Evolutionary conservation across 2,888 invertebrate species (phyloP), one percentile per base, ranked within the genome.

Genomic region (Ennomos erosarius): DNA sequence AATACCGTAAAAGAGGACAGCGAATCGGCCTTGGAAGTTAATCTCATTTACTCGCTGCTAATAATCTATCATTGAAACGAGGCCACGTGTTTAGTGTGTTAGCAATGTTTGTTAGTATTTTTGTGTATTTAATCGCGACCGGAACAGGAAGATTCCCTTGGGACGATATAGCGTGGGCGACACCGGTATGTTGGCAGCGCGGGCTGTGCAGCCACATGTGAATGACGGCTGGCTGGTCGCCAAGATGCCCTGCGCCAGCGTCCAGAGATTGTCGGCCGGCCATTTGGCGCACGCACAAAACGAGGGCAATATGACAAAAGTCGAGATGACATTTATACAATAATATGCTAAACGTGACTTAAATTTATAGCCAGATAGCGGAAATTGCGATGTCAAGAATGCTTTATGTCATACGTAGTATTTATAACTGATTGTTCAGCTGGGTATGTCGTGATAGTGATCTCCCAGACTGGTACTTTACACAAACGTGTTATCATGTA

Each of bases 81-180:
- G 38, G 39, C 39, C 58, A 60, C 53, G 16, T 16, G 53, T 46
- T 48, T 42, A 46, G 5, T 8, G 11, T 11, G 10, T 62, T 56
- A 59, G 48, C 48, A 58, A 63, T 59, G 63, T 68, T 54, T 40
- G 50, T 53, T 48, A 45, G 38, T 58, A 59, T 60, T 54, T 64
- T 67, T 64, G 53, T 45, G 43, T 51, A 53, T 46, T 46, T 42
- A 51, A 53, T 55, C 63, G 65, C 73, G 60, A 79, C 82, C 85
- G 88, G 88, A 89, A 88, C 82, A 84, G 84, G 84, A 85, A 84
- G 81, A 76, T 75, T 75, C 71, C 71, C 71, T 69, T 63, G 68
- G 67, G 66, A 65, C 69, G 67, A 74, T 72, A 65, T 73, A 64
- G 69, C 62, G 80, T 82, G 70, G 77, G 81, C 74, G 68, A 67